Base-by-base conservation (phyloP, 30 jellyfish, hydroid and myxozoan genomes). In the Hydractinia symbiolongicarpus region DNA sequence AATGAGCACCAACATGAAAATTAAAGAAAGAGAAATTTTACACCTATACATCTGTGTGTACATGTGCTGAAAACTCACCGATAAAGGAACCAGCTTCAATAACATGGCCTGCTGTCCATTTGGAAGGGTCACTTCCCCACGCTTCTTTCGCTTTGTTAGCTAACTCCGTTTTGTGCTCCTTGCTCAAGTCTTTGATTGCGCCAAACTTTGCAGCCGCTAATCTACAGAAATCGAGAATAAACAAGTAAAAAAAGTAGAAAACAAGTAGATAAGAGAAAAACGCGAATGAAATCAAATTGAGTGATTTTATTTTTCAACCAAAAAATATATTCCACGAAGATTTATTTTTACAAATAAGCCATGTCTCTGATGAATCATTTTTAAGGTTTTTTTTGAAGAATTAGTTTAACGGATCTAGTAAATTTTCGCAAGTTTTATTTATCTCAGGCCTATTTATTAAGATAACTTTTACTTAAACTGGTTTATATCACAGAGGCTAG, bases 161-260 rank as follows among this genome's bases (percentile, higher is more conserved):
- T 13, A 89, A 79, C 6, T 89, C 85, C 20, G 64, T 53, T 4
- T 77, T 78, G 83, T 89, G 96, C 69, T 74, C 85, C 17, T 82
- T 40, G 40, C 81, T 84, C 44, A 89, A 83, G 4, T 86, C 95
- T 9, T 62, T 84, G 9, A 89, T 55, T 51, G 79, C 79, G 16
- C 96, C 95, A 7, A 89, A 51, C 66, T 75, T 78, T 6, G 91
- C 95, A 9, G 88, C 91, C 9, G 94, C 96, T 61, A 76, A 76
- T 64, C 96, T 88, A 5, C 6, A 66, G 8, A 30, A 53, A 21
- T 11, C 11, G 69, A 17, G 49, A 9, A 72, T 50, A 15, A 17
- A 13, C 15, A 11, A 17, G 8, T 9, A 16, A 72, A 8, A 20
- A 16, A 10, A 50, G 19, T 50, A 16, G 49, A 72, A 15, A 17